Conservation (phyloP, 1,140 invertebrate species). For the Archegozetes longisetosus region DNA sequence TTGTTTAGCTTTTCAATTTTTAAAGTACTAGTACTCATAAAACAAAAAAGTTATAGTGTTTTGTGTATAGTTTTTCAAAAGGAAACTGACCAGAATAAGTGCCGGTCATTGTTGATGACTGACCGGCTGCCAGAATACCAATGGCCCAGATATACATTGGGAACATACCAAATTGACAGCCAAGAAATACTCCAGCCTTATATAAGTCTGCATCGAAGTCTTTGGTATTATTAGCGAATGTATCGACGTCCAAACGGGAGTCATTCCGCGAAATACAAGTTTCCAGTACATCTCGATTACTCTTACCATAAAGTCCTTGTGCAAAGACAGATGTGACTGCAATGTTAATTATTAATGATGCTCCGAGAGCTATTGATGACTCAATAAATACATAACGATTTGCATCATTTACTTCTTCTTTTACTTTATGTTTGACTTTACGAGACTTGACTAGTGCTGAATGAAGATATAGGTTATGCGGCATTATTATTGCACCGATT, state of each 20-base stretch:
- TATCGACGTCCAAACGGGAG: background rate
- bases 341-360: conserved; percentile 77
- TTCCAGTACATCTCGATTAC: conserved; percentile 40
- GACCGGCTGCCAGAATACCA: conserved; percentile 40
- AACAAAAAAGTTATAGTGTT: no score
- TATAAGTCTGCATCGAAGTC: conserved; percentile 56
- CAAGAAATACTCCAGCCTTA: conserved; percentile 37
- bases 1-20: no score
- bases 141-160: conserved; percentile 39
- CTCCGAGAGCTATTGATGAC: conserved; percentile 56
- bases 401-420: conserved; percentile 55
- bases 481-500: conserved; percentile 87
- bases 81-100: conserved; percentile 36
- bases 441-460: conserved; percentile 80
- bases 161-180: conserved; percentile 20
- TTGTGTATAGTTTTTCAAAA: no score
- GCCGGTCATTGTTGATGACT: conserved; percentile 39
- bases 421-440: conserved; percentile 55
- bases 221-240: conserved; percentile 31
- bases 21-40: no score
- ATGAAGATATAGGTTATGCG: conserved; percentile 87
- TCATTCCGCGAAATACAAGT: background rate
- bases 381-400: conserved; percentile 81
- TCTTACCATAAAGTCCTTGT: conserved; percentile 54
- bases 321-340: conserved; percentile 81